Evolutionary conservation across 2,888 invertebrate genomes (phyloP), one percentile per base, ranked within the genome.

Genomic region (Tinea trinotella): DNA sequence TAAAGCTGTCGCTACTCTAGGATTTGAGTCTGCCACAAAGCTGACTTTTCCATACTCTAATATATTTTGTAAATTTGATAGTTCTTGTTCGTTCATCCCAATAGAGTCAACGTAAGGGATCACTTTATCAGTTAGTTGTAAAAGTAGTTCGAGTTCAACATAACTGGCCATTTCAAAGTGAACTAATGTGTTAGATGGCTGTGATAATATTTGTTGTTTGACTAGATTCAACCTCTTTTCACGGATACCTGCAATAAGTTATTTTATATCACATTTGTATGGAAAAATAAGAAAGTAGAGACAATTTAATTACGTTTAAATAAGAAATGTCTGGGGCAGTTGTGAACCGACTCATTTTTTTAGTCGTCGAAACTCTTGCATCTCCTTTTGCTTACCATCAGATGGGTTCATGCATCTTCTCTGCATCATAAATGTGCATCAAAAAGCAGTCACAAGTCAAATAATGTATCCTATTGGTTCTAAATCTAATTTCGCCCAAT

Each of bases 111-210:
- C 89, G 65, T 89, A 91, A 0, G 93, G 92, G 57, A 95, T 79
- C 0, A 95, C 88, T 60, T 89, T 85, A 3, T 90, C 85, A 0
- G 89, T 87, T 0, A 95, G 73, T 49, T 92, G 90, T 54, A 87
- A 77, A 7, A 95, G 71, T 7, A 95, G 77, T 46, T 88, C 85
- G 54, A 90, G 82, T 66, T 95, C 94, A 0, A 92, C 91, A 64
- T 93, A 94, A 52, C 94, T 94, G 3, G 95, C 95, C 92, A 95
- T 92, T 74, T 95, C 95, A 69, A 95, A 95, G 69, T 95, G 95
- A 48, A 93, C 87, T 59, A 90, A 75, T 1, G 93, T 93, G 6
- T 84, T 71, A 9, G 64, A 55, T 0, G 90, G 83, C 59, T 91
- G 89, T 7, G 83, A 80, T 54, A 81, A 76, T 71, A 95, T 90